A percentile compares a stretch with the other conserved stretches of the same genome.
Conservation (phyloP, 1,140 invertebrate genomes). For the Drosophila carrolli region DNA sequence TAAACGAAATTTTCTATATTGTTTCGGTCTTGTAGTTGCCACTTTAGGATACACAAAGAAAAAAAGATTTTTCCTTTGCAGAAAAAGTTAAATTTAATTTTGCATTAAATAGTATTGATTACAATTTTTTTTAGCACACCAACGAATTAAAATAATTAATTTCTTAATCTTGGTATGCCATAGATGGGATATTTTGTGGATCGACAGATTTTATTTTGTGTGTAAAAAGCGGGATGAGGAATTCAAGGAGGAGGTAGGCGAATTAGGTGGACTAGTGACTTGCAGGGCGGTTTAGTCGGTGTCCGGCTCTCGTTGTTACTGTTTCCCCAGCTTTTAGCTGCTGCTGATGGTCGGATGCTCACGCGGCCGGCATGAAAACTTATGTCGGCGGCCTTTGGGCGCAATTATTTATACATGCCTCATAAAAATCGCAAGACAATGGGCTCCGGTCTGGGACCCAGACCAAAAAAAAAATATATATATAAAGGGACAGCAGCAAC, state of each 20-base stretch:
- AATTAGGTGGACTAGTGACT: slow-evolving; percentile 34
- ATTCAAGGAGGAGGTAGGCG: slow-evolving; percentile 35
- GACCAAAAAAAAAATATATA: slow-evolving; percentile 9
- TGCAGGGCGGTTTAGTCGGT: slow-evolving; percentile 56
- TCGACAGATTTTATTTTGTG: background rate
- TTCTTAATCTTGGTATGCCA: too few species aligned
- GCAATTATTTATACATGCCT: slow-evolving; percentile 83
- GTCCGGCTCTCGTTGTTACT: slow-evolving; percentile 36
- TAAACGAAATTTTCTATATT: slow-evolving; percentile 38
- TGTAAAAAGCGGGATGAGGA: background rate
- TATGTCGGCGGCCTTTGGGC: slow-evolving; percentile 82
- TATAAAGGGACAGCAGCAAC: slow-evolving; percentile 17
- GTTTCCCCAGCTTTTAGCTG: slow-evolving; percentile 31
- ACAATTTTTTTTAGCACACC: too few species aligned
- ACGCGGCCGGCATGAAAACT: slow-evolving; percentile 78
- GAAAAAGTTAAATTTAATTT: background rate
- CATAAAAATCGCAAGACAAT: slow-evolving; percentile 83
- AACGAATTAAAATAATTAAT: too few species aligned
- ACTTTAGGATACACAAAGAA: slow-evolving; percentile 1
- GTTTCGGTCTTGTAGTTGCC: slow-evolving; percentile 42
- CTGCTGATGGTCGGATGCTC: slow-evolving; percentile 65
- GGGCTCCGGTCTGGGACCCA: slow-evolving; percentile 34
- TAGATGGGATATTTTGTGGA: too few species aligned
- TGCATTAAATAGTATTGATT: too few species aligned
- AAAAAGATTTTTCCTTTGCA: background rate